Conservation (phyloP, 2,113 vertebrate species). For the Mobula birostris region DNA sequence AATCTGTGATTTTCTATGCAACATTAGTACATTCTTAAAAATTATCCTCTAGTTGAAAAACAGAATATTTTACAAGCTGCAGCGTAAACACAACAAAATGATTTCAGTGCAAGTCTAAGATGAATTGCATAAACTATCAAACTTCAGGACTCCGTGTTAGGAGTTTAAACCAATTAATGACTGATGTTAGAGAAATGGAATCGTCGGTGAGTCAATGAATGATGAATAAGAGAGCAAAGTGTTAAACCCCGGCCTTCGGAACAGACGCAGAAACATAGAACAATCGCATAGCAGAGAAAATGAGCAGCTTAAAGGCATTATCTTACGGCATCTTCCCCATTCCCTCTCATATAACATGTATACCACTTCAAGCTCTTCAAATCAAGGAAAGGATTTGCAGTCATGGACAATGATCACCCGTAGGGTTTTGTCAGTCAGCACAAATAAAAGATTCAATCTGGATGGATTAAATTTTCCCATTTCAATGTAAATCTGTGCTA, state of each 20-base stretch:
- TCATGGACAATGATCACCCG: neutral
- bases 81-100: neutral
- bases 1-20: neutral
- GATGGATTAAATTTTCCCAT: neutral
- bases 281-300: neutral
- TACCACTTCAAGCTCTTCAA: constrained; percentile 1
- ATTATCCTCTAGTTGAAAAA: neutral
- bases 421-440: neutral
- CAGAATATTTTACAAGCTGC: neutral
- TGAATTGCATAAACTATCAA: too few relatives aligned
- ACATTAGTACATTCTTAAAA: neutral
- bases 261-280: neutral
- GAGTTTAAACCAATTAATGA: neutral
- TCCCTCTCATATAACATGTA: neutral
- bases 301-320: neutral
- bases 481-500: neutral
- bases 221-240: neutral
- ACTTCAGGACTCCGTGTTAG: neutral
- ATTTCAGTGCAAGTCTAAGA: neutral
- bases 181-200: neutral
- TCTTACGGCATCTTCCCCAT: neutral
- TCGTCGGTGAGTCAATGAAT: neutral
- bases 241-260: neutral
- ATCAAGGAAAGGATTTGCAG: constrained; percentile 5
- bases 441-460: constrained; percentile 4